A percentile compares a stretch with the other conserved stretches of the same genome.
These are phyloP conservation scores for Neoitamus cyanurus DNA, from an alignment of 2,888 invertebrate genomes.

Conservation along the genomic window DNA sequence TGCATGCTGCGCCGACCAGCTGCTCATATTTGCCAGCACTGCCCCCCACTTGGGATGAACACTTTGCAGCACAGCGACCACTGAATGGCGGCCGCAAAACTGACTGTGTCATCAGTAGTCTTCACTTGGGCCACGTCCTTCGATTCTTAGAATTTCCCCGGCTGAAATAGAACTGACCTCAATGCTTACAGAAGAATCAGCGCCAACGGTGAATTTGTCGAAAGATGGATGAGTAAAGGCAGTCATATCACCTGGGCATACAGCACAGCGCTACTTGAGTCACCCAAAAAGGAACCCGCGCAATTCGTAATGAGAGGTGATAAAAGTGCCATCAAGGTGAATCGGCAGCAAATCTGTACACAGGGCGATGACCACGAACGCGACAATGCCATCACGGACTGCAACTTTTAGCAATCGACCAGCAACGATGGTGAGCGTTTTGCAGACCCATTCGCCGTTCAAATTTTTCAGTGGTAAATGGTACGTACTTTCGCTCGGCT, in stretches of 20 bases:
- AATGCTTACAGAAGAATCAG: background rate
- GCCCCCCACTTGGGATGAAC: background rate
- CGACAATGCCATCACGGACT: background rate
- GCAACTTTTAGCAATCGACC: background rate
- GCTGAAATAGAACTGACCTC: background rate
- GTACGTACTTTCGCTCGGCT: background rate
- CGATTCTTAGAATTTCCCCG: background rate
- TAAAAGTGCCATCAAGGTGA: background rate
- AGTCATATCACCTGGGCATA: background rate
- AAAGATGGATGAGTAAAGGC: background rate
- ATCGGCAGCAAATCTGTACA: background rate
- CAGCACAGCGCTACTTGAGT: background rate
- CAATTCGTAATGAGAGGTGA: background rate
- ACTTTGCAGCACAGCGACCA: background rate
- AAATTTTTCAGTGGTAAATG: background rate
- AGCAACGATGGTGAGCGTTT: background rate
- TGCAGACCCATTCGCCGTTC: background rate
- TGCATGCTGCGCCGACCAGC: no score
- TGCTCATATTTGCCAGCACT: background rate
- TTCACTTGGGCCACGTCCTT: conserved; percentile 11
- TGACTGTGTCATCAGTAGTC: background rate
- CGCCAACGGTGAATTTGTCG: background rate
- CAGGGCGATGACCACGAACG: background rate
- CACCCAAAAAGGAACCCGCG: background rate
- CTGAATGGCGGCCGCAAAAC: background rate